phyloP scores from a whole-genome alignment of 1,140 invertebrate genomes.

The Nasonia giraulti region DNA sequence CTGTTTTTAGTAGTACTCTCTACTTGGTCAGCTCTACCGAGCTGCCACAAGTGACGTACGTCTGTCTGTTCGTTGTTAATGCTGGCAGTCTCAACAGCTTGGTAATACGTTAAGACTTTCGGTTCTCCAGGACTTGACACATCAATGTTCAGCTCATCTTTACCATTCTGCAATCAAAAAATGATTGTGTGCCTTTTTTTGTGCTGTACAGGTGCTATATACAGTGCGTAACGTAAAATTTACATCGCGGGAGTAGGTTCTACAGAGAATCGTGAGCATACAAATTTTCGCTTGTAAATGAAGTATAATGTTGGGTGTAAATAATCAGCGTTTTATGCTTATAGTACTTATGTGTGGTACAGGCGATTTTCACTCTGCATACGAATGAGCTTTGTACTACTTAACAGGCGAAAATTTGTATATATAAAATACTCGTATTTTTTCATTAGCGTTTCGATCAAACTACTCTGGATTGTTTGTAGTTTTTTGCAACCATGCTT shows the following conservation, averaged over 20 bases:
- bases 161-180: slow-evolving; percentile 70
- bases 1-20: slow-evolving; percentile 63
- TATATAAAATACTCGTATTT: neutral
- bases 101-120: slow-evolving; percentile 69
- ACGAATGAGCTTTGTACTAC: neutral
- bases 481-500: neutral
- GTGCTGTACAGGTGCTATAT: slow-evolving; percentile 67
- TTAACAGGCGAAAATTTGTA: neutral
- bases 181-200: slow-evolving; percentile 59
- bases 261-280: neutral
- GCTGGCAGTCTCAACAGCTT: slow-evolving; percentile 68
- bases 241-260: neutral
- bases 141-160: slow-evolving; percentile 58
- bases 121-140: slow-evolving; percentile 68
- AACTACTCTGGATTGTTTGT: neutral
- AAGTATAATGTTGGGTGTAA: too few relatives aligned
- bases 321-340: neutral
- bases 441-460: neutral
- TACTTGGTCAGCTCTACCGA: slow-evolving; percentile 60
- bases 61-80: slow-evolving; percentile 68
- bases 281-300: too few relatives aligned
- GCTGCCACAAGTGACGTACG: slow-evolving; percentile 51
- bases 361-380: neutral
- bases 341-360: neutral
- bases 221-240: slow-evolving; percentile 47